Evolutionary conservation across 2,797 vertebrate genomes (phyloP).

Genomic region (Thripadectes ignobilis): DNA sequence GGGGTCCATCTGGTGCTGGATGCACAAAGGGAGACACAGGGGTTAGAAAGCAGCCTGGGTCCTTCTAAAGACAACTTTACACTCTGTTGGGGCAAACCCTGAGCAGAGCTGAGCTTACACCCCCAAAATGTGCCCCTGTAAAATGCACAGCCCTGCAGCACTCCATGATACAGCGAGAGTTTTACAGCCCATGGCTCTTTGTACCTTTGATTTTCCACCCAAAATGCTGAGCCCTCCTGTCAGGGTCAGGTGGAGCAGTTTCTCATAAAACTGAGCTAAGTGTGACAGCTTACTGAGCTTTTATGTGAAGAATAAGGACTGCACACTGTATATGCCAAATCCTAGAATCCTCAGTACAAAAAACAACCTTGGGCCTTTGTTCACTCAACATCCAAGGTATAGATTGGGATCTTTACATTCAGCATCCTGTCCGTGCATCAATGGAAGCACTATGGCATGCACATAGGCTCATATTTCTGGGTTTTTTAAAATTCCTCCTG

Average conservation of each 20-base stretch:
- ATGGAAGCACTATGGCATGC: background rate
- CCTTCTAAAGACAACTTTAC: background rate
- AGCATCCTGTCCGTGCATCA: background rate
- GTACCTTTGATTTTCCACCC: background rate
- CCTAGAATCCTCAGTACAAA: background rate
- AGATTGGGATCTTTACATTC: background rate
- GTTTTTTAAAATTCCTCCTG: fast-evolving
- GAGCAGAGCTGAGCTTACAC: background rate
- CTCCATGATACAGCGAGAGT: background rate
- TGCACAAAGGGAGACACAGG: background rate
- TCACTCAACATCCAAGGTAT: background rate
- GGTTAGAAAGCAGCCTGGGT: background rate
- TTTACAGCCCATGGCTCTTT: background rate
- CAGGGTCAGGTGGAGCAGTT: background rate
- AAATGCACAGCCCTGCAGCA: background rate
- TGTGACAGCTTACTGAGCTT: background rate
- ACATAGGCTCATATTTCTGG: background rate
- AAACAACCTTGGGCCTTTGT: background rate
- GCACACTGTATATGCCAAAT: background rate
- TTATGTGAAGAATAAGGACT: background rate
- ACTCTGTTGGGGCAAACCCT: background rate
- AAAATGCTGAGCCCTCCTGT: background rate
- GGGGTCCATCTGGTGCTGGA: slow-evolving; percentile 95
- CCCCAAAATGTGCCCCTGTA: background rate
- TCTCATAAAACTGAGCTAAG: background rate